These are phyloP conservation scores for Cantharis flavilabris DNA, from an alignment of 2,888 invertebrate genomes.

Conservation along the genomic window DNA sequence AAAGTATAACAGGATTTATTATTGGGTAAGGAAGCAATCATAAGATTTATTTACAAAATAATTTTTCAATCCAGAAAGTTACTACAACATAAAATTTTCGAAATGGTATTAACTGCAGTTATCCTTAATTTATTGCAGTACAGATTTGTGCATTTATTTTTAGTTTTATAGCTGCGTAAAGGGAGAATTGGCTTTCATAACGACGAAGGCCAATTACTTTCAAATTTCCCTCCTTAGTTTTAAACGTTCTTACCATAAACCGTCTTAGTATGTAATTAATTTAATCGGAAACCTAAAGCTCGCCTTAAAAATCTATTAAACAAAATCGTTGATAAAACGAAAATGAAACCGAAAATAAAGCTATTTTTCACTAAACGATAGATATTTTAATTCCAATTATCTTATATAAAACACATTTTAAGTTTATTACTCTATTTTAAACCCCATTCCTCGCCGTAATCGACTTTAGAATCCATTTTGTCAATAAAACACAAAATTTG, in stretches of 20 bases:
- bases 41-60: background rate
- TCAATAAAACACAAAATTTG: no score
- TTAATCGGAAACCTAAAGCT: background rate
- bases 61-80: background rate
- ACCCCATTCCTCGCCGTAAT: background rate
- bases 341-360: background rate
- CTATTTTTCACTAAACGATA: background rate
- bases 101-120: background rate
- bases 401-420: no score
- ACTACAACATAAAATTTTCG: slow-evolving; percentile 8
- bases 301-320: background rate
- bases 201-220: background rate
- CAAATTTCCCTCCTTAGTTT: background rate
- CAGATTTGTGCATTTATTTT: background rate
- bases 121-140: background rate
- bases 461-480: no score
- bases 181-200: background rate
- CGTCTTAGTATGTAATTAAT: background rate
- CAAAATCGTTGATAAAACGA: background rate
- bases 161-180: background rate
- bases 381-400: background rate
- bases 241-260: background rate
- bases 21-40: background rate
- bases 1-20: background rate
- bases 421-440: background rate